Percentiles rank a stretch among this genome's conserved stretches.
phyloP scores from a whole-genome alignment of 2,113 vertebrate species.

The Glaucomys volans region DNA sequence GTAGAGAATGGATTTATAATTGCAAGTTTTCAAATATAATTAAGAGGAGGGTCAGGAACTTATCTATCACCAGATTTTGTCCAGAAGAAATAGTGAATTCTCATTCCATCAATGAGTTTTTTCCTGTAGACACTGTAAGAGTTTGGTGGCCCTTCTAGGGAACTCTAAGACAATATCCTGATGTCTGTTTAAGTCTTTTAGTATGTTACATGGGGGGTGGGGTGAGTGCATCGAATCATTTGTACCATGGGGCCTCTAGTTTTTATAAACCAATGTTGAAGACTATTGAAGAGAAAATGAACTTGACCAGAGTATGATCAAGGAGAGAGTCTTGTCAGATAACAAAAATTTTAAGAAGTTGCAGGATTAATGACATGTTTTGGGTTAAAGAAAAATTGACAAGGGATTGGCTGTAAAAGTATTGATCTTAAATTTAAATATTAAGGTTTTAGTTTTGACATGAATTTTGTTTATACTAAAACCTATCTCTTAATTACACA shows the following conservation, averaged over 20 bases:
- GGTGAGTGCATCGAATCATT: not conserved
- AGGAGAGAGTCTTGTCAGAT: not conserved
- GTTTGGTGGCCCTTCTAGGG: accelerated
- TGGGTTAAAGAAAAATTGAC: not conserved
- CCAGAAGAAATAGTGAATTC: not conserved
- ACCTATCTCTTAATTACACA: not conserved
- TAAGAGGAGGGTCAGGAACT: not conserved
- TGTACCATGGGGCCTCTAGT: not conserved
- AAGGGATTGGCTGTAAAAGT: not conserved
- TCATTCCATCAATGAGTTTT: not conserved
- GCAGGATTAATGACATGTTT: not conserved
- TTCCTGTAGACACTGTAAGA: not conserved
- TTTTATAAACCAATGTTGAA: not conserved
- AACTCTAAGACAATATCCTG: not conserved
- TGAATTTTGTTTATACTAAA: not conserved
- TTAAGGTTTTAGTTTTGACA: conserved; percentile 11
- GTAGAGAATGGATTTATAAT: not conserved
- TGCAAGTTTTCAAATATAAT: not conserved
- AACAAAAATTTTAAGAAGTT: not conserved
- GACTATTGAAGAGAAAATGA: not conserved
- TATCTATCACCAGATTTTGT: not conserved
- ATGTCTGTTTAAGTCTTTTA: not conserved
- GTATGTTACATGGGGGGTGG: accelerated
- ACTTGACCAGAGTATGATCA: not conserved
- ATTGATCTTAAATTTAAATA: not conserved